Base-by-base conservation (phyloP, 2,797 vertebrate genomes). In the Eulemur coronatus region DNA sequence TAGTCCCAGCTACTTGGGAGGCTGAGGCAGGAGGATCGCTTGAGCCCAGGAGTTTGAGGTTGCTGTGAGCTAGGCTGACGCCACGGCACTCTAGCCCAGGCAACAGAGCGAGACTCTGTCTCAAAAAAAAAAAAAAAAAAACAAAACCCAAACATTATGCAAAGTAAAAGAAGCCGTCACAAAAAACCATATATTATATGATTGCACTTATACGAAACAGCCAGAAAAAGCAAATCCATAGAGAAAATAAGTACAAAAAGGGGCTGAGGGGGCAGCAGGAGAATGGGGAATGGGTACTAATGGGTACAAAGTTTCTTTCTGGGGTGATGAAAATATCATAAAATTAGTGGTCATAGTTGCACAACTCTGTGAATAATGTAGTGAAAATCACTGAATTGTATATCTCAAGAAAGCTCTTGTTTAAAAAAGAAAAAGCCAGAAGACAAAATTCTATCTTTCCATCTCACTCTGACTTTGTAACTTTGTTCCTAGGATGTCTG, bases 371-470 rank as follows among this genome's bases (percentile, higher is more conserved):
- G 55, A 94, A 89, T 80, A 85, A 80, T 59, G 76, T 35, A 24
- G 33, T n/a, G 63, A 90, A 95, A 96, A 17, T 4, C 76, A 89
- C 11, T 82, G 8, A 90, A 76, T 18, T 69, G 18, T 90, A 90
- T 85, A 89, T 79, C 18, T 81, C n/a, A 90, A 84, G 43, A 69
- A 79, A 93, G 13, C 38, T 84, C 4, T 41, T 55, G 33, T 63
- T 67, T 84, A 63, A 87, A 63, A 33, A n/a, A 30, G 4, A 63
- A 30, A n/a, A 61, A 79, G 24, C 6, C 35, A 69, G 24, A 12
- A 88, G 18, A 91, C 11, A 91, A 93, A 95, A 95, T 70, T 95
- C 80, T 91, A 55, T 81, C 75, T 95, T 94, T 93, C 24, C 57
- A 93, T 50, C 6, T 41, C 67, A 95, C 35, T 85, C 22, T 78